phyloP scores from a whole-genome alignment of 2,888 invertebrate genomes.

The Agrotis puta region DNA sequence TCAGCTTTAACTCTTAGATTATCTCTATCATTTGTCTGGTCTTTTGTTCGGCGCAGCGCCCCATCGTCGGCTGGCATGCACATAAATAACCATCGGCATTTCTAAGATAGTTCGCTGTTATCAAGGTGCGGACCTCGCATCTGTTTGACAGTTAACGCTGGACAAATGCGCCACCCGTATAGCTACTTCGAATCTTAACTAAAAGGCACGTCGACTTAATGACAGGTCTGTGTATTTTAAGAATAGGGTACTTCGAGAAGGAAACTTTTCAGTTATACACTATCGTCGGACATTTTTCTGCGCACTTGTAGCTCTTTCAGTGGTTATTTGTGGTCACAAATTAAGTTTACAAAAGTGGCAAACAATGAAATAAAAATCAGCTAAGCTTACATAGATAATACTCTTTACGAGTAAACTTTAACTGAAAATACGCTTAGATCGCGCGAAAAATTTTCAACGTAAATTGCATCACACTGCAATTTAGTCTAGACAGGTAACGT shows the following conservation, averaged over 20 bases:
- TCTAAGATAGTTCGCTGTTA: constrained; percentile 86
- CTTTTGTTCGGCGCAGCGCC: constrained; percentile 83
- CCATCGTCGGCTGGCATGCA: constrained; percentile 78
- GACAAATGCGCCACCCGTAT: constrained; percentile 86
- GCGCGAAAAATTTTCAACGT: constrained; percentile 47
- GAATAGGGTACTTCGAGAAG: constrained; percentile 59
- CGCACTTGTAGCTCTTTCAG: not conserved
- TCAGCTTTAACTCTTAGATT: constrained; percentile 78
- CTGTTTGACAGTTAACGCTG: constrained; percentile 85
- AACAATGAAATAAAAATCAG: constrained; percentile 23
- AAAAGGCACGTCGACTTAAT: constrained; percentile 68
- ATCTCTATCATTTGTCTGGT: constrained; percentile 88
- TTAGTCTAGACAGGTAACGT: constrained; percentile 60
- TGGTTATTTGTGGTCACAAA: not conserved
- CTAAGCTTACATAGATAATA: constrained; percentile 19
- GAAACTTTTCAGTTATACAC: not conserved
- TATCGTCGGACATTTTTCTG: too few species aligned
- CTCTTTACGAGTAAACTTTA: constrained; percentile 34
- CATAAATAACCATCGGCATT: constrained; percentile 89
- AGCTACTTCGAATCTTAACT: constrained; percentile 73
- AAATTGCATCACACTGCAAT: constrained; percentile 54
- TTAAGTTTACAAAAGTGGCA: not conserved
- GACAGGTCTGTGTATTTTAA: constrained; percentile 71
- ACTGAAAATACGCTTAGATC: constrained; percentile 17
- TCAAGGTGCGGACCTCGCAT: constrained; percentile 83